A percentile compares a stretch with the other conserved stretches of the same genome.
Evolutionary conservation across 2,113 vertebrate genomes (phyloP).

Genomic region (Dasyprocta punctata): DNA sequence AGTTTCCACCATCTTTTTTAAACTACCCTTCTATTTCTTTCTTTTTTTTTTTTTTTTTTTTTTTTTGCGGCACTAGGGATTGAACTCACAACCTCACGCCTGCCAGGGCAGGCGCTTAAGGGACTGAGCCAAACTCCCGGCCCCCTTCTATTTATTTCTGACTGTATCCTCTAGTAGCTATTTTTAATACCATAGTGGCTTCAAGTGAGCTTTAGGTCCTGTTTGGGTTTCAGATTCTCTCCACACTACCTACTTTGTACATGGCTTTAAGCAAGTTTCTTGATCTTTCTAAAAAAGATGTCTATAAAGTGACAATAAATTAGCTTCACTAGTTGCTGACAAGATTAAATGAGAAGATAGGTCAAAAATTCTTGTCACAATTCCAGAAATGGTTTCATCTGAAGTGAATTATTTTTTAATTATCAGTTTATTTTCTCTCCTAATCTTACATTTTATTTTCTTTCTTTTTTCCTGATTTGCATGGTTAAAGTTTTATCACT

Average conservation of each 20-base stretch:
- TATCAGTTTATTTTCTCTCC: neutral
- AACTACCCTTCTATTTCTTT: neutral
- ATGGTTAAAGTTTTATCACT: neutral
- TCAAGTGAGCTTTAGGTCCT: neutral
- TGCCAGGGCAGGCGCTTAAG: no score
- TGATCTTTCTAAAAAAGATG: neutral
- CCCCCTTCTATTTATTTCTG: neutral
- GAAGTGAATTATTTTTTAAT: neutral
- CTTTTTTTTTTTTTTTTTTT: neutral
- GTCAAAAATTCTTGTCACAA: neutral
- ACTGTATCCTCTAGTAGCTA: neutral
- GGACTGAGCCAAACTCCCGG: no score
- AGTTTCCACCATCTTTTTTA: neutral
- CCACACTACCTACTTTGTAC: neutral
- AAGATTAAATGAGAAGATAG: neutral
- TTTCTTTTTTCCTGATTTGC: neutral
- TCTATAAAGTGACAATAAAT: neutral
- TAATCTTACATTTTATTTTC: neutral
- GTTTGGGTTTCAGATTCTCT: neutral
- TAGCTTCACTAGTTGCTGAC: neutral
- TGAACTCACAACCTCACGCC: no score
- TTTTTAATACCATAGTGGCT: neutral
- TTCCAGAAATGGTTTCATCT: neutral
- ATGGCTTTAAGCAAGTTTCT: neutral
- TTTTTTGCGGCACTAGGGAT: no score